Base-by-base conservation (phyloP, 2,797 vertebrate species). In the Cuculus canorus region DNA sequence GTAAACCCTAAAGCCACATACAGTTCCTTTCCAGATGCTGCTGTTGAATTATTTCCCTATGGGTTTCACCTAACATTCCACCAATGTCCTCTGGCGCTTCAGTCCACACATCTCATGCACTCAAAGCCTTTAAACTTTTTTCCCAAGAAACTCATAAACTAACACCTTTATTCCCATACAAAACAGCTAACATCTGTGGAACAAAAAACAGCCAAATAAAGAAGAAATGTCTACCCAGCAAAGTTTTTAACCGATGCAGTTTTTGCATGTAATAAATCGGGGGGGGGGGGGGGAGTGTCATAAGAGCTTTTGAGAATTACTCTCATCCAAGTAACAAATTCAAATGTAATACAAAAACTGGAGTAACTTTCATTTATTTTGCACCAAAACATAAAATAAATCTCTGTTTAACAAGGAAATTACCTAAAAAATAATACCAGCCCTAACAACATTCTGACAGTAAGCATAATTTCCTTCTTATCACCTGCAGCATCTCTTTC, bases 21-120 rank as follows among this genome's bases (percentile, higher is more conserved):
- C 56, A 97, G 96, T 92, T 98, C 97, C 97, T 96, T 98, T 97
- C 97, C 98, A 97, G 97, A 97, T 97, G 97, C 97, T 97, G 97
- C 97, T 63, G 94, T 78, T 71, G 82, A 97, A 97, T 83, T 96
- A 96, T 95, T 96, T 98, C 97, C 97, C 98, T 32, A 10, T 9
- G 54, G 97, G 41, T 91, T 81, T 97, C 96, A 95, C 96, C 96
- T 96, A 97, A 96, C 96, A 96, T 96, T 97, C 96, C 97, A n/a
- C 59, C 92, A 93, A 84, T 85, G 96, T 96, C 96, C 97, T 95
- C 95, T 96, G 96, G 97, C 72, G 23, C 90, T 95, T 94, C 95
- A 95, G 79, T 94, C 94, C 88, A 96, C 86, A 93, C 43, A 95
- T 96, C 93, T 88, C 90, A 75, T 94, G 93, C 24, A 83, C 93